Evolutionary conservation across 2,888 invertebrate genomes (phyloP).

Genomic region (Caenorhabditis becei): DNA sequence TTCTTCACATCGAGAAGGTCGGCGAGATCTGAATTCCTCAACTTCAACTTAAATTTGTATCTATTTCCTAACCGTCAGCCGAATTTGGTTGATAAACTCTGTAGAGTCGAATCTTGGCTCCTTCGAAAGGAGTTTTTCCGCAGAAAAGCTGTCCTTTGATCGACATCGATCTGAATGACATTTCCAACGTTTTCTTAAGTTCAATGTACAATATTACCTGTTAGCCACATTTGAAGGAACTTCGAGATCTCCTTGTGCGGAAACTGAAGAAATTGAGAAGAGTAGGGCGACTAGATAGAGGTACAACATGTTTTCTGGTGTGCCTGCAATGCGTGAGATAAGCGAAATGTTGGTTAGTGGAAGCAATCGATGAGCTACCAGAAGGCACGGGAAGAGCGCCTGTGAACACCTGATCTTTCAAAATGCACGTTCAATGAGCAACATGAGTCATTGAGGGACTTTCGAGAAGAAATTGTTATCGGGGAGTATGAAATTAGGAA

Average conservation of each 20-base stretch:
- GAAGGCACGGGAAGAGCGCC: conserved; percentile 21
- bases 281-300: conserved; percentile 34
- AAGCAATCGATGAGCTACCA: conserved; percentile 34
- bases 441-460: conserved; percentile 2
- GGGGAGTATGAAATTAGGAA: conserved; percentile 9
- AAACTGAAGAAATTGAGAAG: conserved; percentile 10
- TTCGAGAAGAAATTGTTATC: no score
- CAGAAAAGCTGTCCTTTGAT: conserved; percentile 68
- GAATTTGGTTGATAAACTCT: conserved; percentile 62
- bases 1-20: conserved; percentile 62
- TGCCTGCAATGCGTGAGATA: conserved; percentile 42
- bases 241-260: conserved; percentile 53
- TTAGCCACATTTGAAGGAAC: conserved; percentile 64
- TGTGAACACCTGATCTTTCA: conserved; percentile 51
- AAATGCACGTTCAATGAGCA: conserved; percentile 17
- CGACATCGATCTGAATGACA: conserved; percentile 59
- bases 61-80: conserved; percentile 51
- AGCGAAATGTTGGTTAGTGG: conserved; percentile 15
- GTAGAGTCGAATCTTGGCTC: conserved; percentile 66
- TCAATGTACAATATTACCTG: conserved; percentile 53
- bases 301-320: conserved; percentile 40
- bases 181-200: background rate
- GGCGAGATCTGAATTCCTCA: conserved; percentile 53
- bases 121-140: conserved; percentile 63
- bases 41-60: background rate